Base-by-base conservation (phyloP, 2,888 invertebrate genomes). In the Antitype chi region DNA sequence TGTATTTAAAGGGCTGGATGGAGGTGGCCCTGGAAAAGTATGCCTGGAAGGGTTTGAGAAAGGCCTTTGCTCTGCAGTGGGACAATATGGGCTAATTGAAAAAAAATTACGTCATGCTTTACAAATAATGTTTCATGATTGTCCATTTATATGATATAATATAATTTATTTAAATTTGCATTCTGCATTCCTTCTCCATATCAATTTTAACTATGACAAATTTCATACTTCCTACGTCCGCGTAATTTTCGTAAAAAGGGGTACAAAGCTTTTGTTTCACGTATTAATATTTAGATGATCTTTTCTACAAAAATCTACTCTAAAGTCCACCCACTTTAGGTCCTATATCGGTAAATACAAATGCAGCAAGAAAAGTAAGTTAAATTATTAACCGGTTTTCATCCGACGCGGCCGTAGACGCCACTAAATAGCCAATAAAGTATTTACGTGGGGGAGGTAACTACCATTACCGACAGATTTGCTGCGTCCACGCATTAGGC, bases 391-490 rank as follows among this genome's bases (percentile, higher is more conserved):
- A 73, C 5, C 13, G 52, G 43, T 52, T 55, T 59, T 55, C 69
- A 49, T n/a, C 23, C 60, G 70, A 28, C 8, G 57, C 59, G n/a
- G 53, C 32, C 32, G 75, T 67, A 82, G 76, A 70, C 72, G 71
- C 57, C 66, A 66, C 63, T 78, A 78, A 84, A 85, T 81, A 83
- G 80, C 74, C 85, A 70, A 86, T 88, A 81, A 81, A 86, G 82
- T 86, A 88, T 88, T 89, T 78, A 88, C 53, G 60, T 57, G 74
- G 81, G 80, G 81, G 78, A 77, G 64, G 78, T 73, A 78, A 78
- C 82, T 83, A 77, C 78, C 79, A 85, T 70, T 55, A 63, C 63
- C 38, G 60, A 74, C 71, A 74, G 71, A 78, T 83, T 85, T 76
- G 74, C 62, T 82, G 76, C 63, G 77, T 80, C 32, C 68, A 74